These are phyloP conservation scores for Cyrtonyx montezumae DNA, from an alignment of 2,113 vertebrate species.

Conservation along the genomic window DNA sequence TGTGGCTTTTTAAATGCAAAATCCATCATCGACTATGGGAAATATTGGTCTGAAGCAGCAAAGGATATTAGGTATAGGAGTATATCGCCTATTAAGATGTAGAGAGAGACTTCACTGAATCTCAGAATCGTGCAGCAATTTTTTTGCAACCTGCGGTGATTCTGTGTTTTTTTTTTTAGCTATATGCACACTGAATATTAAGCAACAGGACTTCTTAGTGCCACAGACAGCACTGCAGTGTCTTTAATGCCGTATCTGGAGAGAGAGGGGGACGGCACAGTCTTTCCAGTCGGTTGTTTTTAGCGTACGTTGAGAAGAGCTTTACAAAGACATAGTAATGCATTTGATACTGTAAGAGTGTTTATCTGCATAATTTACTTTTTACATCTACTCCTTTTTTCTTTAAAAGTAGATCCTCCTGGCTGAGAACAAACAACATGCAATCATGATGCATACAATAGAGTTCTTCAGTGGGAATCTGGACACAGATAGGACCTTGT, in stretches of 20 bases:
- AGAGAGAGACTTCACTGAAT: conserved; percentile 20
- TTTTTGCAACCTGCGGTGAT: conserved; percentile 6
- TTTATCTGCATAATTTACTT: conserved; percentile 57
- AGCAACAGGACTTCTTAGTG: not conserved
- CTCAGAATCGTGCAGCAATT: not conserved
- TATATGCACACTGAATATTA: not conserved
- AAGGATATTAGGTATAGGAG: conserved; percentile 29
- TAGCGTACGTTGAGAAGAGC: not conserved
- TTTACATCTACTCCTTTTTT: conserved; percentile 30
- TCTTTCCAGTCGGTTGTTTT: conserved; percentile 12
- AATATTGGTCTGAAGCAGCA: conserved; percentile 31
- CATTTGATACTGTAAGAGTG: conserved; percentile 17
- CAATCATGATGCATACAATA: conserved; percentile 5
- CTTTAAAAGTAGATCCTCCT: conserved; percentile 45
- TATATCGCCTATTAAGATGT: not conserved
- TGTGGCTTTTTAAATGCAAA: conserved; percentile 49
- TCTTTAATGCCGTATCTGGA: not conserved
- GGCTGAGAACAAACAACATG: conserved; percentile 17
- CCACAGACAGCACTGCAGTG: not conserved
- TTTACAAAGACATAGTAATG: conserved; percentile 3
- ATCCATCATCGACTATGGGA: not conserved
- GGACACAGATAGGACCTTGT: conserved; percentile 37
- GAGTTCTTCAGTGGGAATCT: conserved; percentile 18
- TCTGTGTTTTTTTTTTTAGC: not conserved
- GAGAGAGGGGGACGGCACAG: not conserved